Percentiles rank a stretch among this genome's conserved stretches.
phyloP scores from a whole-genome alignment of 2,797 vertebrate species.

The Taenioides sp. region DNA sequence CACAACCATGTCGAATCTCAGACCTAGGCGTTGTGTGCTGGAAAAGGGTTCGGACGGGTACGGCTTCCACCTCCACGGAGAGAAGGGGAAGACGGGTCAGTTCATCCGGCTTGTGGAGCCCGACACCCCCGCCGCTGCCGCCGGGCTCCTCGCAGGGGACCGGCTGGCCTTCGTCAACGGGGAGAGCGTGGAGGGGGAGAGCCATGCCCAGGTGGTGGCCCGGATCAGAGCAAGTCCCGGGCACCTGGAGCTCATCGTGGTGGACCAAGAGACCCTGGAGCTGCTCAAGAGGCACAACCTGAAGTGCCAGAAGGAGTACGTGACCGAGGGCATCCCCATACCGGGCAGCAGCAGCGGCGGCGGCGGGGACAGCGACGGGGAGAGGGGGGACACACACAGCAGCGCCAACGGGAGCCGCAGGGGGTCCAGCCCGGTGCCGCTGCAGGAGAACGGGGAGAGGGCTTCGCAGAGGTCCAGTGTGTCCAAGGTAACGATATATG shows the following conservation, averaged over 20 bases:
- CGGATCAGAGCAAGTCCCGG: slow-evolving; percentile 81
- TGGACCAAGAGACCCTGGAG: slow-evolving; percentile 79
- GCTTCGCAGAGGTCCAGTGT: slow-evolving; percentile 59
- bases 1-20: slow-evolving; percentile 61
- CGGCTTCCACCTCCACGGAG: slow-evolving; percentile 95
- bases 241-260: slow-evolving; percentile 84
- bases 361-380: slow-evolving; percentile 44
- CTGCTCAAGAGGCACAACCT: slow-evolving; percentile 71
- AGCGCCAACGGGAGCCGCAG: slow-evolving; percentile 70
- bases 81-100: slow-evolving; percentile 90
- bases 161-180: slow-evolving; percentile 88
- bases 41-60: slow-evolving; percentile 85
- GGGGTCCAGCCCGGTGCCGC: slow-evolving; percentile 44
- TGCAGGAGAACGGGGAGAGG: slow-evolving; percentile 65
- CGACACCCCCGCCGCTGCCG: slow-evolving; percentile 82
- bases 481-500: slow-evolving; percentile 58
- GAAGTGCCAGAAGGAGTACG: slow-evolving; percentile 71
- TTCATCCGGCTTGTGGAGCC: slow-evolving; percentile 90
- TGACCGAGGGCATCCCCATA: slow-evolving; percentile 71
- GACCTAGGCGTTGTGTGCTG: slow-evolving; percentile 84
- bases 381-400: slow-evolving; percentile 44
- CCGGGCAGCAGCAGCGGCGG: slow-evolving; percentile 44
- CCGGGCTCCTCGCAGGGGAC: slow-evolving; percentile 88
- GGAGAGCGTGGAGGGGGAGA: slow-evolving; percentile 87
- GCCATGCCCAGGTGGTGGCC: slow-evolving; percentile 91